phyloP scores from a whole-genome alignment of 1,140 invertebrate genomes.

The Lordiphosa clarofinis region DNA sequence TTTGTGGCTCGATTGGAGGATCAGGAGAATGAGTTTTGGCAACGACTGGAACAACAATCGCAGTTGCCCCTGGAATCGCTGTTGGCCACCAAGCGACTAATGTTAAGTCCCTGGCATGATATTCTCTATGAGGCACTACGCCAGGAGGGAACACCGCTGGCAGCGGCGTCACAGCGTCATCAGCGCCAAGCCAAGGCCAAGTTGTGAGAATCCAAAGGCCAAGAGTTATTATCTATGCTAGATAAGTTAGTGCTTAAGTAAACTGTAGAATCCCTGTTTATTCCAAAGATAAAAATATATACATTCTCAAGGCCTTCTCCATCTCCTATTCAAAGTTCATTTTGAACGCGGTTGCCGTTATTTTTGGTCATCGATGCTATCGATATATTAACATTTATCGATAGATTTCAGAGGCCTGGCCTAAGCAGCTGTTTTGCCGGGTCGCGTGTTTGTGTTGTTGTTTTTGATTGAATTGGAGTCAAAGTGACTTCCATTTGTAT shows the following conservation, averaged over 20 bases:
- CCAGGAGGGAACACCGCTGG: conserved; percentile 38
- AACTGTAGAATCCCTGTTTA: no score
- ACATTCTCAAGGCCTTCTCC: no score
- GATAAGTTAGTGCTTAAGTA: no score
- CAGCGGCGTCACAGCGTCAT: conserved; percentile 1
- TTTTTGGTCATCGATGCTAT: no score
- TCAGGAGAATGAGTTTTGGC: conserved; percentile 82
- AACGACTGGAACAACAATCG: conserved; percentile 81
- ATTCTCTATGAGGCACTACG: conserved; percentile 34
- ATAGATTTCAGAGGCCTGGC: not conserved
- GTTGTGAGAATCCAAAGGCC: no score
- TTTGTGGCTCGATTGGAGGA: conserved; percentile 85
- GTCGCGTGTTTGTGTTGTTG: conserved; percentile 17
- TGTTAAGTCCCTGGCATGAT: conserved; percentile 52
- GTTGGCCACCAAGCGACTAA: conserved; percentile 81
- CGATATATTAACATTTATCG: not conserved
- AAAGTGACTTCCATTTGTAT: no score
- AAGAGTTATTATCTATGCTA: no score
- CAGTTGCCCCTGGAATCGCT: conserved; percentile 82
- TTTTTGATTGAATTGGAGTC: no score
- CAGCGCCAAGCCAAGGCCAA: no score
- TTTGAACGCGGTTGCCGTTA: no score
- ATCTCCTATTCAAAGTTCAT: no score
- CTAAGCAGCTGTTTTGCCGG: conserved; percentile 26
- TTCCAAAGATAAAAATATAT: no score